A percentile compares a stretch with the other conserved stretches of the same genome.
Evolutionary conservation across 1,140 invertebrate genomes (phyloP).

Genomic region (Cotesia glomerata): DNA sequence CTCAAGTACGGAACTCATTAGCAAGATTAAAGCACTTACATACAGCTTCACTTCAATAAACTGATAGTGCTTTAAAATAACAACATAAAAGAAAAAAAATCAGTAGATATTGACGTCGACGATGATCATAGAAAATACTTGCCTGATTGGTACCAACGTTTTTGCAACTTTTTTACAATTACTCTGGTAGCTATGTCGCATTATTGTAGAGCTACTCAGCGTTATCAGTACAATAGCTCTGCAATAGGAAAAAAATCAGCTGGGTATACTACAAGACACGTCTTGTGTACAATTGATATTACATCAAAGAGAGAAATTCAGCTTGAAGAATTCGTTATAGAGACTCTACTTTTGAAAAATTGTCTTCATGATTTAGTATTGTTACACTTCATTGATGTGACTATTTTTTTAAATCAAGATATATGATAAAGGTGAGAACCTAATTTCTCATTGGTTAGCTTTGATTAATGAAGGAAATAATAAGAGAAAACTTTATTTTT

Average conservation of each 20-base stretch:
- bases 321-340: background rate
- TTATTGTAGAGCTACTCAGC: constrained; percentile 25
- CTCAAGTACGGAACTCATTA: background rate
- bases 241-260: constrained; percentile 35
- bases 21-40: background rate
- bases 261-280: constrained; percentile 6
- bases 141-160: constrained; percentile 48
- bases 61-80: background rate
- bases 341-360: background rate
- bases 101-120: constrained; percentile 28
- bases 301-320: background rate
- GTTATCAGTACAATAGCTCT: constrained; percentile 43
- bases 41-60: background rate
- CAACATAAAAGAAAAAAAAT: background rate
- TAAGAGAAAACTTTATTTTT: no score
- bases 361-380: background rate
- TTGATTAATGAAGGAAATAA: no score
- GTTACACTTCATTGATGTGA: no score
- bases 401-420: no score
- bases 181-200: constrained; percentile 35
- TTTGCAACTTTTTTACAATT: constrained; percentile 54
- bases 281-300: background rate
- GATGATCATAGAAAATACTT: constrained; percentile 41
- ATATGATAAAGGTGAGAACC: no score
- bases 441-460: no score